phyloP scores from a whole-genome alignment of 2,113 vertebrate species.

The Tinamus guttatus region DNA sequence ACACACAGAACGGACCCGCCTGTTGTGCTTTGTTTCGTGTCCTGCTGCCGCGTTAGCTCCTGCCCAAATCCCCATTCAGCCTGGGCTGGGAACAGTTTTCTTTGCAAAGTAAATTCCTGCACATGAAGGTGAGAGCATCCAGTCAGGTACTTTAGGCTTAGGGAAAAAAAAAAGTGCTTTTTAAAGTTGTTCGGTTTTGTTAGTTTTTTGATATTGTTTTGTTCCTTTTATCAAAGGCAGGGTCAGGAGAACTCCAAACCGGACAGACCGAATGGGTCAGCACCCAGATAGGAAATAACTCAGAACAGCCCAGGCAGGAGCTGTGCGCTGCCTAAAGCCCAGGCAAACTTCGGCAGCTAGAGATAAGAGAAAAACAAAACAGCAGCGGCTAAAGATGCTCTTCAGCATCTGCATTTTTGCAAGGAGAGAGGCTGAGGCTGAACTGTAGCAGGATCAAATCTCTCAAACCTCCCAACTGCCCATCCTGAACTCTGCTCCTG shows the following conservation, averaged over 20 bases:
- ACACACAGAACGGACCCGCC: accelerated
- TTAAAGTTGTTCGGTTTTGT: constrained; percentile 7
- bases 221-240: neutral
- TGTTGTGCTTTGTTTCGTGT: neutral
- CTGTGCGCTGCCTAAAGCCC: neutral
- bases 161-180: neutral
- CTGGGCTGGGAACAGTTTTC: neutral
- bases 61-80: neutral
- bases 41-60: neutral
- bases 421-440: neutral
- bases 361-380: accelerated
- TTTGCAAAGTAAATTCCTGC: neutral
- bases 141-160: neutral
- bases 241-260: accelerated
- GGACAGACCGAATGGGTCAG: accelerated
- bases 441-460: neutral
- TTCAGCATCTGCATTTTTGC: neutral
- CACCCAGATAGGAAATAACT: accelerated
- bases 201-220: neutral
- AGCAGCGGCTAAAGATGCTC: neutral
- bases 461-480: neutral
- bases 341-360: neutral
- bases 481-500: neutral
- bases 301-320: neutral
- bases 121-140: neutral